Percentiles rank a stretch among this genome's conserved stretches.
phyloP scores from a whole-genome alignment of 2,113 vertebrate species.

The Neodon shergylaensis region DNA sequence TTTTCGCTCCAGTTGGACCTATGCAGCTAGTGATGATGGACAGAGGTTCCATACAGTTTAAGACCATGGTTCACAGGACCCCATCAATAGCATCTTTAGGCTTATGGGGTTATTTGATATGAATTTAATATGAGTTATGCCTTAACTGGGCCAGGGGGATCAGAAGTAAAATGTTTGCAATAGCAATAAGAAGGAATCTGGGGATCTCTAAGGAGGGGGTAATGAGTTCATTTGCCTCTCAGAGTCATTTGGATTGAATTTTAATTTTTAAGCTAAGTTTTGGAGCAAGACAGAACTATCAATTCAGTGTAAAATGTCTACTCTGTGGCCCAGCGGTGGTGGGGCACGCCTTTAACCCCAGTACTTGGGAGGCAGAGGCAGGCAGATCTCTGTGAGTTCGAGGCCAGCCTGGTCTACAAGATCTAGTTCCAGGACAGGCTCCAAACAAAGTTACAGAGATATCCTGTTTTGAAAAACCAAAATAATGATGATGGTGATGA shows the following conservation, averaged over 20 bases:
- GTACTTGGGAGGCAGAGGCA: too few species aligned
- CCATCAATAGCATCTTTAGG: neutral
- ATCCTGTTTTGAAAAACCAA: too few species aligned
- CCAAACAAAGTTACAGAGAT: too few species aligned
- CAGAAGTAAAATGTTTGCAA: constrained; percentile 17
- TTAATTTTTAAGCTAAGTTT: constrained; percentile 34
- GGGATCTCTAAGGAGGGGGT: constrained; percentile 30
- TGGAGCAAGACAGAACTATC: constrained; percentile 6
- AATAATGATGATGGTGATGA: too few species aligned
- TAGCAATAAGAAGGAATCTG: neutral
- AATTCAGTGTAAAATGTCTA: constrained; percentile 36
- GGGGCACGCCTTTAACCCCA: too few species aligned
- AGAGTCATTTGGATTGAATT: constrained; percentile 20
- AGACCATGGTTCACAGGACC: neutral
- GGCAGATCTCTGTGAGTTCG: too few species aligned
- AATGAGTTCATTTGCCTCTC: constrained; percentile 7
- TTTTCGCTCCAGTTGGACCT: constrained; percentile 15
- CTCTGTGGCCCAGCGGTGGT: neutral
- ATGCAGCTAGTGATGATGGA: neutral
- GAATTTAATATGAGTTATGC: constrained; percentile 23
- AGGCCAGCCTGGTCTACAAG: too few species aligned
- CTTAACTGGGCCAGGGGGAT: neutral
- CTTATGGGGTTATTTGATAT: neutral
- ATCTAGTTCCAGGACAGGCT: too few species aligned
- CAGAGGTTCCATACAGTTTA: neutral